These are phyloP conservation scores for Pseudomyrmex pallidus DNA, from an alignment of 1,140 invertebrate species.

Conservation along the genomic window DNA sequence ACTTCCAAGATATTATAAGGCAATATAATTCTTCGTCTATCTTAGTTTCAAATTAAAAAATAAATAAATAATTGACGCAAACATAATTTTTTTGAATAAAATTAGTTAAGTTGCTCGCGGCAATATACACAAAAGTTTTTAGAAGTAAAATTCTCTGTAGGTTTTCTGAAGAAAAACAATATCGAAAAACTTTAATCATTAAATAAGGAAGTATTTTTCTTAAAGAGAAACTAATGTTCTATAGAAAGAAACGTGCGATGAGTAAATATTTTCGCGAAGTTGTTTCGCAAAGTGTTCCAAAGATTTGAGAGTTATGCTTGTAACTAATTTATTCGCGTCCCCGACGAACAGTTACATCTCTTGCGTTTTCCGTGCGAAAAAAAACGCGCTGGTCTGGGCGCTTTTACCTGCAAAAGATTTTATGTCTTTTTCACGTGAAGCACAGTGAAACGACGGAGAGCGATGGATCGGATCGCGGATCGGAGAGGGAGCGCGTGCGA, in stretches of 20 bases:
- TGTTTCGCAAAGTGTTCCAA: not conserved
- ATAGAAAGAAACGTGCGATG: not conserved
- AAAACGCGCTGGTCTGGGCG: not conserved
- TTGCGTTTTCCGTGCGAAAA: not conserved
- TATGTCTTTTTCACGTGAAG: conserved; percentile 26
- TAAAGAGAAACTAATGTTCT: not conserved
- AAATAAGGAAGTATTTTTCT: not conserved
- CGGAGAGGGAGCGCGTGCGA: conserved; percentile 47
- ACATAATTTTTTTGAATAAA: too few species aligned
- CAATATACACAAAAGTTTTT: not conserved
- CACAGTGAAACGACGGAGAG: conserved; percentile 21
- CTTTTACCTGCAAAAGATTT: not conserved
- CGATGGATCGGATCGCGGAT: conserved; percentile 41
- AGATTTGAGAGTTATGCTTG: too few species aligned
- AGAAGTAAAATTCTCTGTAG: too few species aligned
- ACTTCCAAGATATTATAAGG: not conserved
- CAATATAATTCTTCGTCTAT: too few species aligned
- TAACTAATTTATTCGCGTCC: not conserved
- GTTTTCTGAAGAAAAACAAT: too few species aligned
- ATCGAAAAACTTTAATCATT: too few species aligned
- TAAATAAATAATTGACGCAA: too few species aligned
- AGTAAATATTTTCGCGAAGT: not conserved
- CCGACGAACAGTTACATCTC: not conserved
- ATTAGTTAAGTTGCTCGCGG: not conserved
- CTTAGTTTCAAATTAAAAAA: too few species aligned